Conservation (phyloP, 2,888 invertebrate genomes). For the Meta bourneti region DNA sequence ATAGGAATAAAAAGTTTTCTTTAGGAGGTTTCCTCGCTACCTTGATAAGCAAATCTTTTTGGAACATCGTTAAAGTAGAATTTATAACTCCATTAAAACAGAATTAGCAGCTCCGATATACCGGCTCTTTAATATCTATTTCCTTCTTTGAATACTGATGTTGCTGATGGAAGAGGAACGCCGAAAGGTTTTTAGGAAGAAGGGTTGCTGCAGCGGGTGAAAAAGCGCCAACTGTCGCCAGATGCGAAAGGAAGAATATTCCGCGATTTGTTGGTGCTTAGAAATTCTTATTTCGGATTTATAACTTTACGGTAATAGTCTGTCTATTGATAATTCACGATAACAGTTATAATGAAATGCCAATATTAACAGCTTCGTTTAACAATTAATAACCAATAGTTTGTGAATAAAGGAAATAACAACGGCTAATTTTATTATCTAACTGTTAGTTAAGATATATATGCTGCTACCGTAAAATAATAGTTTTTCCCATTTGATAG, state of each 20-base stretch:
- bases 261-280: background rate
- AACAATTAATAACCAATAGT: background rate
- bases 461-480: no score
- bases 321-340: no score
- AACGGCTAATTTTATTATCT: no score
- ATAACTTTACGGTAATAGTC: no score
- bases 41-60: slow-evolving; percentile 73
- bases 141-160: slow-evolving; percentile 72
- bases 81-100: slow-evolving; percentile 75
- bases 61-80: slow-evolving; percentile 73
- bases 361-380: background rate
- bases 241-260: background rate
- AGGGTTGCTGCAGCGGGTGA: slow-evolving; percentile 31
- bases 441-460: no score
- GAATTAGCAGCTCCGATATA: slow-evolving; percentile 67
- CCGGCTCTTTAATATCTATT: slow-evolving; percentile 67
- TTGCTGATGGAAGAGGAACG: slow-evolving; percentile 40
- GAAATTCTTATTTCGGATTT: no score
- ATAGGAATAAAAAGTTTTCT: slow-evolving; percentile 60
- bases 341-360: no score
- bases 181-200: slow-evolving; percentile 38
- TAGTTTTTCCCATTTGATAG: no score
- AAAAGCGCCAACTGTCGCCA: slow-evolving; percentile 47
- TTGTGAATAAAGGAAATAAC: background rate
- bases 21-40: slow-evolving; percentile 5